A percentile compares a stretch with the other conserved stretches of the same genome.
phyloP scores from a whole-genome alignment of 2,113 vertebrate species.

The Dermatemys mawii region DNA sequence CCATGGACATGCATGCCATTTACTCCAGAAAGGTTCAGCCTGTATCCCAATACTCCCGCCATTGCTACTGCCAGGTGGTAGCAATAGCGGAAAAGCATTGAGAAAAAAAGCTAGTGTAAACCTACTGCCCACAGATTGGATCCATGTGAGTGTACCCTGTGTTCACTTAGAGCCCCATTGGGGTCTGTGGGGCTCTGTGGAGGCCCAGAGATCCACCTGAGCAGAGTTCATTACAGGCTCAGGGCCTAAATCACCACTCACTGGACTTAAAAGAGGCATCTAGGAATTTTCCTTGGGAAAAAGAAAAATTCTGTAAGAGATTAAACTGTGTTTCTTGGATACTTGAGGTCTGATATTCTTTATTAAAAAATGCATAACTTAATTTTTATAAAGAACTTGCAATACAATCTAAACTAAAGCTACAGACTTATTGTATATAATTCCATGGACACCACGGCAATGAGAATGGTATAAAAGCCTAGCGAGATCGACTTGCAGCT shows the following conservation, averaged over 20 bases:
- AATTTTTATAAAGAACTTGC: neutral
- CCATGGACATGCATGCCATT: neutral
- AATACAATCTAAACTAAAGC: neutral
- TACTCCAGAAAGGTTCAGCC: neutral
- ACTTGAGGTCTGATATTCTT: neutral
- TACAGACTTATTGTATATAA: neutral
- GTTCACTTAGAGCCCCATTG: neutral
- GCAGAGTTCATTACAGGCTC: rapidly evolving
- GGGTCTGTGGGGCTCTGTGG: neutral
- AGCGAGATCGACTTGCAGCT: neutral
- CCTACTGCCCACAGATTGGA: neutral
- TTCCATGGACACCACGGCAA: neutral
- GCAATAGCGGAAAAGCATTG: neutral
- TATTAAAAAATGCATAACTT: neutral
- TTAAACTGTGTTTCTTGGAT: neutral
- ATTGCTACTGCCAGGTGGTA: neutral
- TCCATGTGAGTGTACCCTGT: rapidly evolving
- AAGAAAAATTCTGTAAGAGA: neutral
- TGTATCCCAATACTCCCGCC: neutral
- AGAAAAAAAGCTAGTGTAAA: neutral
- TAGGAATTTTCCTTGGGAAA: neutral
- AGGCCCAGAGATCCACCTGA: rapidly evolving
- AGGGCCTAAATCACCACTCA: rapidly evolving
- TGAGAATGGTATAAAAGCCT: neutral
- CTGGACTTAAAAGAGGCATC: rapidly evolving